Percentiles rank a stretch among this genome's conserved stretches.
Conservation (phyloP, 2,113 vertebrate species). For the Centropus bengalensis region DNA sequence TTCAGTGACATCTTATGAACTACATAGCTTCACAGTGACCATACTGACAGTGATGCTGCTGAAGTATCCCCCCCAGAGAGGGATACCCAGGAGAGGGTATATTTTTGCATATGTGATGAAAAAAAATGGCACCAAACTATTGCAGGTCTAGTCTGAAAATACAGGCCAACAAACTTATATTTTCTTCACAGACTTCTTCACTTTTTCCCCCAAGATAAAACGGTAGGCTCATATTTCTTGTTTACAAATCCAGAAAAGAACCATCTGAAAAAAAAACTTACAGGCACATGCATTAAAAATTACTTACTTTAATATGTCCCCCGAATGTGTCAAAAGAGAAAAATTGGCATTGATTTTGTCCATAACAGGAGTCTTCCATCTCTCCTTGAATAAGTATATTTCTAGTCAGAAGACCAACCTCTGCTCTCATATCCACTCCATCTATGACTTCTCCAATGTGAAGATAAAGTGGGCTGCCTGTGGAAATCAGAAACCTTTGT, state of each 20-base stretch:
- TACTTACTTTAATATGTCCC: conserved; percentile 69
- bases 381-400: conserved; percentile 61
- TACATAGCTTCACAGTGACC: neutral
- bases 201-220: neutral
- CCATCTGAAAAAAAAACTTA: neutral
- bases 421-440: conserved; percentile 46
- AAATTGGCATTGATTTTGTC: conserved; percentile 45
- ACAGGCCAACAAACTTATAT: neutral
- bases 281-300: neutral
- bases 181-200: neutral
- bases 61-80: neutral
- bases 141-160: neutral
- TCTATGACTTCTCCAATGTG: conserved; percentile 44
- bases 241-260: neutral
- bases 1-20: fast-evolving
- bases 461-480: conserved; percentile 64
- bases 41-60: fast-evolving
- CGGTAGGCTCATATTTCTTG: neutral
- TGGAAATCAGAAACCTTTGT: neutral
- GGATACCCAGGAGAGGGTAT: neutral
- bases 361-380: conserved; percentile 55
- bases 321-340: conserved; percentile 54
- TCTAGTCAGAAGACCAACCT: conserved; percentile 52
- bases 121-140: neutral
- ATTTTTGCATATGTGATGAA: fast-evolving